A percentile compares a stretch with the other conserved stretches of the same genome.
Conservation (phyloP, 2,888 invertebrate genomes). For the Philopedon plagiatum region DNA sequence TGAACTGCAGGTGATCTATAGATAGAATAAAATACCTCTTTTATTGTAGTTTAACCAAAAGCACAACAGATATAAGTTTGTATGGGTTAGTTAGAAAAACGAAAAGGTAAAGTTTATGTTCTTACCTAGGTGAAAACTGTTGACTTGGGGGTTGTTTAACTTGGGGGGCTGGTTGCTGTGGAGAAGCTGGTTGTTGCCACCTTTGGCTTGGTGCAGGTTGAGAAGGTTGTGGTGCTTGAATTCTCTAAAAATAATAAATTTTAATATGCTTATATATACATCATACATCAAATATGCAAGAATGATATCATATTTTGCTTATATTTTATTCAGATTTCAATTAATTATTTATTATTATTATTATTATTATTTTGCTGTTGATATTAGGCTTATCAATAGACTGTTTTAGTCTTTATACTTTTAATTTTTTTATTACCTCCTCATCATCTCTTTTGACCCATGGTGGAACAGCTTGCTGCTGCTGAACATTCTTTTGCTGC, state of each 20-base stretch:
- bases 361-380: too few relatives aligned
- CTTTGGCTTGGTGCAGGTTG: constrained; percentile 43
- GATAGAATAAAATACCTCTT: neutral
- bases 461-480: constrained; percentile 69
- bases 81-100: neutral
- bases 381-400: too few relatives aligned
- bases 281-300: neutral
- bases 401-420: too few relatives aligned
- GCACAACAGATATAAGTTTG: neutral
- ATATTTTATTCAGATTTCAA: too few relatives aligned
- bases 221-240: constrained; percentile 34
- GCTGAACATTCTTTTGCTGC: constrained; percentile 68
- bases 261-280: too few relatives aligned
- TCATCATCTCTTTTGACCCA: constrained; percentile 67
- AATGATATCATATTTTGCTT: too few relatives aligned
- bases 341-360: too few relatives aligned
- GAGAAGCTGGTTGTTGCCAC: constrained; percentile 50
- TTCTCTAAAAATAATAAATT: constrained; percentile 6
- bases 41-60: too few relatives aligned
- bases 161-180: constrained; percentile 54
- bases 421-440: too few relatives aligned
- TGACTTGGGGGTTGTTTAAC: constrained; percentile 27
- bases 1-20: constrained; percentile 54
- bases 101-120: neutral
- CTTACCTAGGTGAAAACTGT: constrained; percentile 35